These are phyloP conservation scores for Plecotus auritus DNA, from an alignment of 2,113 vertebrate species.

Conservation along the genomic window DNA sequence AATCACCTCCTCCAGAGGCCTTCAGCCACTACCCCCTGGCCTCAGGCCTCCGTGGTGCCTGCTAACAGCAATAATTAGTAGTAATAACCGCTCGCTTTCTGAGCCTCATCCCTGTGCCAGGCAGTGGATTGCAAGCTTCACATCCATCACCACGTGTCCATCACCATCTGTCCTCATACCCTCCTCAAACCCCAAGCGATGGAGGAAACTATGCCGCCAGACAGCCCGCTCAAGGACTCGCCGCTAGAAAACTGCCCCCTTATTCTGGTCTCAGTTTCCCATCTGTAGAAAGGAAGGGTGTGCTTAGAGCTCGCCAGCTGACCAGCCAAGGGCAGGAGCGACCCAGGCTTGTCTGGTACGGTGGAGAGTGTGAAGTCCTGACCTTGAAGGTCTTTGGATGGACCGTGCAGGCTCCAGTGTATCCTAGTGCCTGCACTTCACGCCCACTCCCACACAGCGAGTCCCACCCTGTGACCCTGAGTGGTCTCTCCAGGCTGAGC, in stretches of 20 bases:
- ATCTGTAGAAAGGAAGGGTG: not conserved
- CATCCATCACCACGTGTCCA: not conserved
- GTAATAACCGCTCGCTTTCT: too few relatives aligned
- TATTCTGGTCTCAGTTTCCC: not conserved
- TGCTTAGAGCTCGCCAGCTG: too few relatives aligned
- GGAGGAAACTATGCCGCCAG: not conserved
- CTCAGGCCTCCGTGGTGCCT: not conserved
- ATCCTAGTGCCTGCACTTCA: not conserved
- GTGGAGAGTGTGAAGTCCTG: too few relatives aligned
- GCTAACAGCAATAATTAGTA: not conserved
- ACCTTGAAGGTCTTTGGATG: not conserved
- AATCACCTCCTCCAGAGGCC: not conserved
- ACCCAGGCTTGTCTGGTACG: too few relatives aligned
- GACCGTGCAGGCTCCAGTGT: too few relatives aligned
- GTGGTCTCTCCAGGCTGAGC: not conserved
- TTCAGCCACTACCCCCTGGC: not conserved
- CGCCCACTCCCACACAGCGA: fast-evolving
- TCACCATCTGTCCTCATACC: not conserved
- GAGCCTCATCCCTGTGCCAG: not conserved
- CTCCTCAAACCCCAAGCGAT: fast-evolving
- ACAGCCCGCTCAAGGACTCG: not conserved
- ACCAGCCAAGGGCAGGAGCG: not conserved
- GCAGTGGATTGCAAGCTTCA: fast-evolving
- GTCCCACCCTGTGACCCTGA: not conserved
- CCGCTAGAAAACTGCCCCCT: not conserved